Conservation (phyloP, 2,888 invertebrate genomes). For the Folsomia manolachei region DNA sequence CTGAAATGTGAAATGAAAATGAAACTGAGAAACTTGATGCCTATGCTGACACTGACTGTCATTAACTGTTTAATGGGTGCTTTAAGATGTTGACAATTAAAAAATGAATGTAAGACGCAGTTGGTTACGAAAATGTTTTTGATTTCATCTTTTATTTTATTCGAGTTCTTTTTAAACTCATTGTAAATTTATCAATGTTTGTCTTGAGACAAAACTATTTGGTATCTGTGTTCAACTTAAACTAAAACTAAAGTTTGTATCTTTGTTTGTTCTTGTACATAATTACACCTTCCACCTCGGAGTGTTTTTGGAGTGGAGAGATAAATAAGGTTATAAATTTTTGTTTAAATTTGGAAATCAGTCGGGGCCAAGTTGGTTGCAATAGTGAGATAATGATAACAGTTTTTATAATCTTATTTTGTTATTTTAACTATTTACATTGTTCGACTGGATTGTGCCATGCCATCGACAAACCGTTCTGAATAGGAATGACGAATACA, state of each 20-base stretch:
- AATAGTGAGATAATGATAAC: constrained; percentile 2
- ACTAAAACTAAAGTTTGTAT: constrained; percentile 10
- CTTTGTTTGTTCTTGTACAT: constrained; percentile 9
- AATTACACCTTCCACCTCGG: constrained; percentile 18
- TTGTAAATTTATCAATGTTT: constrained; percentile 7
- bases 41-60: too few species aligned
- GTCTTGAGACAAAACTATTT: constrained; percentile 19
- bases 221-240: constrained; percentile 10
- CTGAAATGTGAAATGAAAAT: too few species aligned
- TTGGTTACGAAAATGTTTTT: not conserved
- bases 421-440: constrained; percentile 6
- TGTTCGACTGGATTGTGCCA: constrained; percentile 20
- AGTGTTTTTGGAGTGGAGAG: not conserved
- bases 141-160: constrained; percentile 2
- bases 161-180: constrained; percentile 4
- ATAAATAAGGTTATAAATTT: constrained; percentile 1
- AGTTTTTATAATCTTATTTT: not conserved
- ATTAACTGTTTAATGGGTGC: too few species aligned
- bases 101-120: not conserved
- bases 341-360: constrained; percentile 5
- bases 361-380: constrained; percentile 3
- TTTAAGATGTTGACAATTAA: too few species aligned
- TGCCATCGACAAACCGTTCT: constrained; percentile 15
- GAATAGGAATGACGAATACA: constrained; percentile 5
- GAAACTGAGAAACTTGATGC: too few species aligned